Conservation (phyloP, 2,113 vertebrate genomes). For the Notiomystis cincta region DNA sequence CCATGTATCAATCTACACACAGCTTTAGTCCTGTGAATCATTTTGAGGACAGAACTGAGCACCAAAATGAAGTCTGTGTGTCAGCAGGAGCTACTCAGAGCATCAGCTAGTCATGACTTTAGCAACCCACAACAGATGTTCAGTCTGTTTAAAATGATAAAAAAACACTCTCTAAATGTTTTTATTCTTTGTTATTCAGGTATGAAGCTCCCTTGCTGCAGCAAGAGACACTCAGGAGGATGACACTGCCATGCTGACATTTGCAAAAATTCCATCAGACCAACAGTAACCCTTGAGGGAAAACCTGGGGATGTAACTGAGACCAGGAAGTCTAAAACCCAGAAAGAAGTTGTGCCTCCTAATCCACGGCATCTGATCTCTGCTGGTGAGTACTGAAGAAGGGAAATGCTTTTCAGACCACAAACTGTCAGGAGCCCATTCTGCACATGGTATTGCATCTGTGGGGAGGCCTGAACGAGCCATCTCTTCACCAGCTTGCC, state of each 20-base stretch:
- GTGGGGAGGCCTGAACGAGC: not conserved
- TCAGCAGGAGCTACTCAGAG: not conserved
- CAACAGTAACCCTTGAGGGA: not conserved
- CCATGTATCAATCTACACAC: not conserved
- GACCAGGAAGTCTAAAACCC: not conserved
- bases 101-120: not conserved
- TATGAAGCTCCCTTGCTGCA: not conserved
- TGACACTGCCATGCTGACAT: not conserved
- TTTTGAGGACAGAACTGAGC: not conserved
- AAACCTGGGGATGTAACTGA: not conserved
- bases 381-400: fast-evolving
- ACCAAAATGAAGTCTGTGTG: not conserved
- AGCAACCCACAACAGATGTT: not conserved
- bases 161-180: not conserved
- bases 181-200: not conserved
- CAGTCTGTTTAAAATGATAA: not conserved
- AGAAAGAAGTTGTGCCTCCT: not conserved
- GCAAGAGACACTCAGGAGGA: not conserved
- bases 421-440: not conserved
- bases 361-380: not conserved
- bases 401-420: not conserved
- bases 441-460: not conserved
- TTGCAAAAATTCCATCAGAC: not conserved
- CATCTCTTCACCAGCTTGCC: not conserved
- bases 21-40: not conserved